A percentile compares a stretch with the other conserved stretches of the same genome.
These are phyloP conservation scores for Agonopterix arenella DNA, from an alignment of 2,888 invertebrate species.

Conservation along the genomic window DNA sequence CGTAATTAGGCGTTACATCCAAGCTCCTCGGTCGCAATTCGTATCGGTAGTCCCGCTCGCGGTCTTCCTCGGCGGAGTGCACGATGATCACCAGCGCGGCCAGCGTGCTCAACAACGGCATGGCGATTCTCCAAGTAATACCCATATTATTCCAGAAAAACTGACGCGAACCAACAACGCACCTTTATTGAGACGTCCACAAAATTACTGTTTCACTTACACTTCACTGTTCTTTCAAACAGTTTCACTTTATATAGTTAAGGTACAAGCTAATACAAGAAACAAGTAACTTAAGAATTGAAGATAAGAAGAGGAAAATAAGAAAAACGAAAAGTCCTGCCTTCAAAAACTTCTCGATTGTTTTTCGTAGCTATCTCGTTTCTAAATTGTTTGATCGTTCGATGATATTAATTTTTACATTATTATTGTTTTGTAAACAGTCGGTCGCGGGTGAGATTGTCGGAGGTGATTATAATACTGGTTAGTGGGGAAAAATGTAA, in stretches of 20 bases:
- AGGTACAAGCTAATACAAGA: neutral
- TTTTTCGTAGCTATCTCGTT: constrained; percentile 18
- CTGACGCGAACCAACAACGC: constrained; percentile 16
- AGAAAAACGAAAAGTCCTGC: constrained; percentile 24
- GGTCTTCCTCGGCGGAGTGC: constrained; percentile 57
- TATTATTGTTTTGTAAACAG: constrained; percentile 44
- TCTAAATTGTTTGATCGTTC: constrained; percentile 15
- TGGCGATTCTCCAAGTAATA: constrained; percentile 49
- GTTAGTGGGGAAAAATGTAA: constrained; percentile 31
- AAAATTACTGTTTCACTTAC: constrained; percentile 13
- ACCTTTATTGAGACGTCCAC: constrained; percentile 13
- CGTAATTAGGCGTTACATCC: constrained; percentile 41
- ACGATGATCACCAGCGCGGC: constrained; percentile 70
- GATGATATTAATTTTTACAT: constrained; percentile 42
- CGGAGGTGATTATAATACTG: constrained; percentile 31
- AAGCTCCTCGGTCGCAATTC: constrained; percentile 43
- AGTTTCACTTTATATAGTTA: constrained; percentile 1
- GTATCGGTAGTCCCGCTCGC: constrained; percentile 26
- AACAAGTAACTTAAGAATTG: constrained; percentile 15
- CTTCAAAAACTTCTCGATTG: constrained; percentile 19
- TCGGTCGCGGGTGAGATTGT: constrained; percentile 26
- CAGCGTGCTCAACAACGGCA: constrained; percentile 66
- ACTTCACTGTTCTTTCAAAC: constrained; percentile 8
- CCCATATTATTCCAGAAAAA: constrained; percentile 58
- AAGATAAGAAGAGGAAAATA: constrained; percentile 32